Evolutionary conservation across 2,797 vertebrate species (phyloP), one percentile per base, ranked within the genome.

Genomic region (Aselliscus stoliczkanus): DNA sequence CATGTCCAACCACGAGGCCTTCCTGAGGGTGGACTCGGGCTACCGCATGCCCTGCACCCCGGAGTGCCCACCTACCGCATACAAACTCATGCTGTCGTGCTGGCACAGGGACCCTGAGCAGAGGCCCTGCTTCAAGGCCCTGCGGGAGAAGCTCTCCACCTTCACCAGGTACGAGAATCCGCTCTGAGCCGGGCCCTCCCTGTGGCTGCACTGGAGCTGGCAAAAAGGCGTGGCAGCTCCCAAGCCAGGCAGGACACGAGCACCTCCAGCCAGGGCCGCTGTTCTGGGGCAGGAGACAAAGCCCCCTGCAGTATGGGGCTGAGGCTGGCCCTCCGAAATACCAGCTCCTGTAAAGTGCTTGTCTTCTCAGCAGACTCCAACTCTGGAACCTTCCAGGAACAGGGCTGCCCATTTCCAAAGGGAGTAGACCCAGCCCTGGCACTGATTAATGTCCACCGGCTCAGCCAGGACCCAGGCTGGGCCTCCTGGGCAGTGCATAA

Each of bases 41-140:
- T 99, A 99, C 97, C 97, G 98, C 79, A 98, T 99, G 98, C 97
- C 98, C 0, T 15, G 97, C 7, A 99, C 99, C 0, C 0, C 17
- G 1, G 97, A 96, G 7, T 99, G 99, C 90, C 98, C 99, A 0
- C 1, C 96, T 1, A 88, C 79, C 0, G 67, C 99, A 15, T 97
- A 99, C 76, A 17, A 95, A 1, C 94, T 99, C 34, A 99, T 99
- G 99, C 11, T 94, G 11, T 90, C 91, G 0, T 99, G 99, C 91
- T 99, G 99, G 99, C 82, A 87, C 0, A 3, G 7, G 0, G 52
- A 97, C 3, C 98, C 99, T 0, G 96, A 62, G 0, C 92, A 98
- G 37, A 98, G 99, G 52, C 99, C 99, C 0, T 76, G 95, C 67
- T 99, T 99, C 97, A 93, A 88, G 52, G 34, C 39, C 5, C 95